Evolutionary conservation across 2,888 invertebrate genomes (phyloP), one percentile per base, ranked within the genome.

Genomic region (Drosophila peninsularis): DNA sequence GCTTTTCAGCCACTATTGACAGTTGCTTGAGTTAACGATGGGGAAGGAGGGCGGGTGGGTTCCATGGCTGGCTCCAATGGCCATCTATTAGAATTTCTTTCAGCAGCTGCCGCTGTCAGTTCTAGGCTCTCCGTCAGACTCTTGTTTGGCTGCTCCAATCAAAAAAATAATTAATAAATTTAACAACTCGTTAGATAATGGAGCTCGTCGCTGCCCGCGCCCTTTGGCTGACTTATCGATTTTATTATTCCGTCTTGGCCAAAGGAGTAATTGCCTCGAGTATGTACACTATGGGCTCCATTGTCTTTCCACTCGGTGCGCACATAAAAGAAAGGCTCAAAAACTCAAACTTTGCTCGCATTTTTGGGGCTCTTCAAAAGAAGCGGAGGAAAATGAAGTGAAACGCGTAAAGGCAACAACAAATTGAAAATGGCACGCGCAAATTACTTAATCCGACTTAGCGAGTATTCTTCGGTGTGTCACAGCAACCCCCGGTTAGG

Each of bases 361-460:
- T 58, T 52, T 45, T 32, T 14, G 11, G 34, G 2, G 27, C 53
- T 53, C 71, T 21, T 2, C n/a, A 49, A 37, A 34, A 67, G 47
- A 36, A 58, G 49, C 55, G 11, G 21, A 21, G 19, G 7, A 44
- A 70, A 56, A 30, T 14, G 32, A 19, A 45, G 36, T 37, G 30
- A 62, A 45, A 37, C 24, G 65, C 49, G 47, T 42, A 36, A 30
- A 58, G 13, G 50, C 55, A 70, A 49, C 58, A 74, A 75, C 49
- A 77, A 83, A 82, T 77, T 70, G 85, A 88, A 82, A 80, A 73
- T 71, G 70, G 72, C 72, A 75, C 82, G 85, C 88, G 83, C 65
- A 82, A 84, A 88, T 85, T 88, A 88, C 88, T 84, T 88, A 88
- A 84, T 88, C 85, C 77, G 68, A 75, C 82, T 82, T 85, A 72